Evolutionary conservation across 2,888 invertebrate species (phyloP), one percentile per base, ranked within the genome.

Genomic region (Branchipolynoe longqiensis): DNA sequence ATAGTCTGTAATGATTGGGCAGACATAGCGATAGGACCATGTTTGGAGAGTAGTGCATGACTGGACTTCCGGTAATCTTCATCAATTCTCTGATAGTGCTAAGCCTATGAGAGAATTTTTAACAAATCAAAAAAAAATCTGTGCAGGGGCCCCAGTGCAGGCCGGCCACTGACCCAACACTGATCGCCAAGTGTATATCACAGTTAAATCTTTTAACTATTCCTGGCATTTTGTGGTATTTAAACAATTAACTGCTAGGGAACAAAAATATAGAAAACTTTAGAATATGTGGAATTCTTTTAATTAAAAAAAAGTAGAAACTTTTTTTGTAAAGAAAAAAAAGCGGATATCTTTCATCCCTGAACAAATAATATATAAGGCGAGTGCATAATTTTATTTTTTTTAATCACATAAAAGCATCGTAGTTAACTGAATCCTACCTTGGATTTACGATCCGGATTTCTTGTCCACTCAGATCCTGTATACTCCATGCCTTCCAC

Each of bases 401-500:
- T 48, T 48, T 12, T 48, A 48, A 12, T 48, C 18, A 12, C 48
- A 48, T 8, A 48, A 48, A 58, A 58, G 25, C 14, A 58, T 18
- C 4, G 25, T 18, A n/a, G 25, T 18, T 8, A 4, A 38, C 36
- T 4, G 8, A n/a, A n/a, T n/a, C 78, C 31, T 41, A 78, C 78
- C 78, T 41, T 78, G 54, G 22, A 2, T 48, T 78, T 78, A 4
- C 78, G 25, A 8, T 78, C 78, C 22, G 78, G 14, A 18, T 2
- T 33, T 12, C 78, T 22, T 12, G 28, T 33, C 48, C 54, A 78
- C 41, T 78, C 78, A 28, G 48, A n/a, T 2, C 78, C 78, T 12
- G 48, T 78, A 41, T 48, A 78, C 48, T 78, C 78, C 48, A 78
- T 54, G 41, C 78, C 78, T 31, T 62, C 28, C 18, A 48, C 78